phyloP scores from a whole-genome alignment of 1,140 invertebrate genomes.

The Drosophila murphyi region DNA sequence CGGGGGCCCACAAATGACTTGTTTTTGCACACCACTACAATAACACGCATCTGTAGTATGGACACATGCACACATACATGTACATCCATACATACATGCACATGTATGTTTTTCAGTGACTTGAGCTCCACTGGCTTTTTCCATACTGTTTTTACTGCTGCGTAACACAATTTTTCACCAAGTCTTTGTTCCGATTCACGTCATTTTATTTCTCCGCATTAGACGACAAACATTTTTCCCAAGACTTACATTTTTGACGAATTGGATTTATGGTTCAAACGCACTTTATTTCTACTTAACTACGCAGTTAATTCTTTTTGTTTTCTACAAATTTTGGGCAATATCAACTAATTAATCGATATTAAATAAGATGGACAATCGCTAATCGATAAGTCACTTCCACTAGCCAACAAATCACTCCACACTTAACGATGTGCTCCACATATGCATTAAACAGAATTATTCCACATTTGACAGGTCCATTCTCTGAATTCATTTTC shows the following conservation, averaged over 20 bases:
- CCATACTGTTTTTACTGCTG: conserved; percentile 58
- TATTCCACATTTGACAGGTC: background rate
- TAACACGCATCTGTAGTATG: conserved; percentile 27
- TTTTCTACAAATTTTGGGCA: conserved; percentile 50
- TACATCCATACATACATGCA: conserved; percentile 45
- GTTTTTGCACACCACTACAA: conserved; percentile 69
- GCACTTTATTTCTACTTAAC: conserved; percentile 60
- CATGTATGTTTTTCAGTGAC: conserved; percentile 55
- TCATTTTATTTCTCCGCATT: background rate
- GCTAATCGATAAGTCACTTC: conserved; percentile 20
- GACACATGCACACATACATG: conserved; percentile 18
- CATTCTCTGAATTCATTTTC: background rate
- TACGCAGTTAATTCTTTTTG: conserved; percentile 77
- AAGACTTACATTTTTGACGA: conserved; percentile 58
- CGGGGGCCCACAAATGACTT: conserved; percentile 55
- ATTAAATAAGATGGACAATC: conserved; percentile 13
- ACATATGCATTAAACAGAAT: conserved; percentile 18
- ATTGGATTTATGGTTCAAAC: conserved; percentile 34
- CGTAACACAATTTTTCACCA: conserved; percentile 55
- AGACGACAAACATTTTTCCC: background rate
- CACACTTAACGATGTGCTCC: background rate
- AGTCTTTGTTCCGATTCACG: background rate
- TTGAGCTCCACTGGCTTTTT: conserved; percentile 69
- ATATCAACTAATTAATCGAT: conserved; percentile 43
- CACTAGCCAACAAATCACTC: background rate